phyloP scores from a whole-genome alignment of 1,140 invertebrate species.

The Sinonovacula constricta region DNA sequence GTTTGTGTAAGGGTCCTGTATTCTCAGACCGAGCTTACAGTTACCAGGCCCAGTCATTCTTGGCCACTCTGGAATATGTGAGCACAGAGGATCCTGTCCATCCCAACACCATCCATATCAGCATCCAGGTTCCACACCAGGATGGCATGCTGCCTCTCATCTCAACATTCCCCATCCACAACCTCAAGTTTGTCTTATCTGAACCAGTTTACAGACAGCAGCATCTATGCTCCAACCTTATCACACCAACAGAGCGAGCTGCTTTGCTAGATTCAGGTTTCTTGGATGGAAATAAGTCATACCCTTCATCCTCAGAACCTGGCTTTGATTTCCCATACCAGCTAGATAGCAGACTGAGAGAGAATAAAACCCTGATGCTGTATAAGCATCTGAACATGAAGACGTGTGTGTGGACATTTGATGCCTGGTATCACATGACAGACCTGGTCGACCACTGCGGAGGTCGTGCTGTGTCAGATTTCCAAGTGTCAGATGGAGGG shows the following conservation, averaged over 20 bases:
- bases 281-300: slow-evolving; percentile 54
- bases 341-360: slow-evolving; percentile 73
- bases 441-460: slow-evolving; percentile 80
- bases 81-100: slow-evolving; percentile 73
- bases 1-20: slow-evolving; percentile 72
- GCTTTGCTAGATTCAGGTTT: slow-evolving; percentile 71
- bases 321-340: slow-evolving; percentile 72
- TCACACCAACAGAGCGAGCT: slow-evolving; percentile 65
- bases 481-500: slow-evolving; percentile 75
- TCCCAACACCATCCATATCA: slow-evolving; percentile 79
- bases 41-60: slow-evolving; percentile 78
- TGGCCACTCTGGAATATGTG: slow-evolving; percentile 78
- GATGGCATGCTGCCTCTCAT: slow-evolving; percentile 80
- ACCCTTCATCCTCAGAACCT: slow-evolving; percentile 44
- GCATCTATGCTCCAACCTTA: slow-evolving; percentile 80
- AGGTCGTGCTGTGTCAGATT: slow-evolving; percentile 78
- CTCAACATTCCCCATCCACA: slow-evolving; percentile 79
- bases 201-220: slow-evolving; percentile 79
- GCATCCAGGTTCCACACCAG: slow-evolving; percentile 79
- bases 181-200: slow-evolving; percentile 78
- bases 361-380: slow-evolving; percentile 74
- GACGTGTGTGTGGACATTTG: slow-evolving; percentile 79
- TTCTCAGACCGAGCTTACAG: slow-evolving; percentile 62
- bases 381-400: slow-evolving; percentile 79
- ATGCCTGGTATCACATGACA: slow-evolving; percentile 80